A percentile compares a stretch with the other conserved stretches of the same genome.
These are phyloP conservation scores for Orchesella cincta DNA, from an alignment of 1,140 invertebrate genomes.

Conservation along the genomic window DNA sequence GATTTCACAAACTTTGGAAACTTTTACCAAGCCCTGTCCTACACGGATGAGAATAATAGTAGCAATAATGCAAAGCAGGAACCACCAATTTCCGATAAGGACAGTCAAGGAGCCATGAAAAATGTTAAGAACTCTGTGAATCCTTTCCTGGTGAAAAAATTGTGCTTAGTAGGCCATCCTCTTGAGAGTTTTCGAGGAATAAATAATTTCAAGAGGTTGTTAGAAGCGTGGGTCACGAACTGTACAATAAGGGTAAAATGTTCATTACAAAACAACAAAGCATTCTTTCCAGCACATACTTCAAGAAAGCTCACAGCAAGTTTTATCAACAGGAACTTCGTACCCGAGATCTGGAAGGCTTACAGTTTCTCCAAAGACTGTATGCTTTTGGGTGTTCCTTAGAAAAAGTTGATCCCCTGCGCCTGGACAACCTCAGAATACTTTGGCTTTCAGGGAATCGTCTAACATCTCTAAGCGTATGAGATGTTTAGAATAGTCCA, in stretches of 20 bases:
- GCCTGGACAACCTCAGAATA: conserved; percentile 37
- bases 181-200: conserved; percentile 34
- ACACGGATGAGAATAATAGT: conserved; percentile 4
- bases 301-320: background rate
- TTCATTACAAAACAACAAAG: background rate
- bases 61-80: too few species aligned
- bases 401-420: conserved; percentile 37
- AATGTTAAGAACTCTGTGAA: conserved; percentile 26
- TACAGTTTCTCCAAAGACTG: conserved; percentile 37
- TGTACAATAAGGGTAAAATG: conserved; percentile 37
- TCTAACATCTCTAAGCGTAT: conserved; percentile 40
- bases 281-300: background rate
- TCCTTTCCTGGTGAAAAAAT: conserved; percentile 35
- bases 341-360: conserved; percentile 31
- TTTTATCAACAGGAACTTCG: conserved; percentile 32
- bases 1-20: conserved; percentile 30
- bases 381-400: conserved; percentile 40
- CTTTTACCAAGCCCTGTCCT: conserved; percentile 36
- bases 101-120: too few species aligned
- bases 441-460: conserved; percentile 41
- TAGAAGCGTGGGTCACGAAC: conserved; percentile 43
- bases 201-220: conserved; percentile 37
- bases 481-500: too few species aligned
- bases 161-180: conserved; percentile 45
- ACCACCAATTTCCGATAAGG: too few species aligned